Evolutionary conservation across 2,888 invertebrate species (phyloP).

Genomic region (Tenthredo mesomela): DNA sequence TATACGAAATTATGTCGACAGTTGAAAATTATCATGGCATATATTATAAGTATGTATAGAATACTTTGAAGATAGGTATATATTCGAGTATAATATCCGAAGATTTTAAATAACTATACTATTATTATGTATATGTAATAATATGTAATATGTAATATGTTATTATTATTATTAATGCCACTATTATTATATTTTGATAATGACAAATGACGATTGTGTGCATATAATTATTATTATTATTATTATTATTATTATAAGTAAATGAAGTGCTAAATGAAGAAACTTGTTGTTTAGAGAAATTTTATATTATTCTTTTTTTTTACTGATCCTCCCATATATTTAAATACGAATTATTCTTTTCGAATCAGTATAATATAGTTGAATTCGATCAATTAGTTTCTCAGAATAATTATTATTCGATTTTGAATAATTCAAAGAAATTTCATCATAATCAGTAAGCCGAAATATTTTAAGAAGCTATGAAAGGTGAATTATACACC

Average conservation of each 20-base stretch:
- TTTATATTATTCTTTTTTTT: background rate
- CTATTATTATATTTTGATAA: conserved; percentile 56
- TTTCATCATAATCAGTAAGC: no score
- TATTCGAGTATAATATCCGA: conserved; percentile 38
- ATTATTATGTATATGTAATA: conserved; percentile 17
- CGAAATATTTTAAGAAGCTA: no score
- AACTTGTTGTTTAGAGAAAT: background rate
- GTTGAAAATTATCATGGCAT: conserved; percentile 30
- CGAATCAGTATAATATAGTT: background rate
- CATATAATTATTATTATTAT: conserved; percentile 45
- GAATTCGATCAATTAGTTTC: background rate
- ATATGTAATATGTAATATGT: background rate
- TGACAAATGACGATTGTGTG: conserved; percentile 53
- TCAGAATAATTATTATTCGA: no score
- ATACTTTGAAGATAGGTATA: conserved; percentile 19
- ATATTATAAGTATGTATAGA: background rate
- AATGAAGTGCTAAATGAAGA: conserved; percentile 46
- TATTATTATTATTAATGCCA: conserved; percentile 47
- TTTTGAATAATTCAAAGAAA: no score
- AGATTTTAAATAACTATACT: conserved; percentile 39
- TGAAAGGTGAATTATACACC: no score
- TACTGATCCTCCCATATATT: background rate
- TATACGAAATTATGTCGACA: background rate
- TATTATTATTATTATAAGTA: conserved; percentile 42
- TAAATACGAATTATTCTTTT: background rate